A percentile compares a stretch with the other conserved stretches of the same genome.
These are phyloP conservation scores for Halcyon chelicuti DNA, from an alignment of 2,797 vertebrate species.

Conservation along the genomic window DNA sequence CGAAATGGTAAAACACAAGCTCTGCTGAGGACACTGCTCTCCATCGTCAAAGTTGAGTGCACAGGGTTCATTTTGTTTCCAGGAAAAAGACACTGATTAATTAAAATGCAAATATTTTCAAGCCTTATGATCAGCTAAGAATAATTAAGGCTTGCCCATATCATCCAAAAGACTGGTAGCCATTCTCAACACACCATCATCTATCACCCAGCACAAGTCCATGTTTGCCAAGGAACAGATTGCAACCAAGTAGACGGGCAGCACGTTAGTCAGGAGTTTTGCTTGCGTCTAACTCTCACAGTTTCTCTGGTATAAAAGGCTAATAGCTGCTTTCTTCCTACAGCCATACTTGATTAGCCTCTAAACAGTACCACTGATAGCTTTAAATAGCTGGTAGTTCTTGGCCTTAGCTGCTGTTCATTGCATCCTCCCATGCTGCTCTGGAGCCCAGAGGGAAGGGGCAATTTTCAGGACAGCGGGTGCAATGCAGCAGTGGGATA, in stretches of 20 bases:
- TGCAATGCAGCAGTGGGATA: fast-evolving
- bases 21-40: not conserved
- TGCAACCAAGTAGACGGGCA: not conserved
- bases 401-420: not conserved
- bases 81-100: constrained; percentile 41
- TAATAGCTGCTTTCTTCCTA: not conserved
- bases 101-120: constrained; percentile 64
- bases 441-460: not conserved
- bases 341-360: not conserved
- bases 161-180: constrained; percentile 11
- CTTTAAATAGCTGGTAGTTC: not conserved
- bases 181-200: not conserved
- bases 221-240: not conserved
- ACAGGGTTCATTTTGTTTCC: not conserved
- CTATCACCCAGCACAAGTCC: constrained; percentile 25
- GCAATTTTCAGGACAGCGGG: not conserved
- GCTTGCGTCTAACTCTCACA: not conserved
- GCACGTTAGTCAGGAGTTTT: not conserved
- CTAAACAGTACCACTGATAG: not conserved
- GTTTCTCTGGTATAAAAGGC: not conserved
- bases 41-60: not conserved
- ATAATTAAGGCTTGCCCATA: constrained; percentile 44
- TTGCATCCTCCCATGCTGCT: not conserved
- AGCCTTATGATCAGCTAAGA: constrained; percentile 64
- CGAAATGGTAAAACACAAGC: not conserved